phyloP scores from a whole-genome alignment of 2,888 invertebrate genomes.

The Malthinus seriepunctatus region DNA sequence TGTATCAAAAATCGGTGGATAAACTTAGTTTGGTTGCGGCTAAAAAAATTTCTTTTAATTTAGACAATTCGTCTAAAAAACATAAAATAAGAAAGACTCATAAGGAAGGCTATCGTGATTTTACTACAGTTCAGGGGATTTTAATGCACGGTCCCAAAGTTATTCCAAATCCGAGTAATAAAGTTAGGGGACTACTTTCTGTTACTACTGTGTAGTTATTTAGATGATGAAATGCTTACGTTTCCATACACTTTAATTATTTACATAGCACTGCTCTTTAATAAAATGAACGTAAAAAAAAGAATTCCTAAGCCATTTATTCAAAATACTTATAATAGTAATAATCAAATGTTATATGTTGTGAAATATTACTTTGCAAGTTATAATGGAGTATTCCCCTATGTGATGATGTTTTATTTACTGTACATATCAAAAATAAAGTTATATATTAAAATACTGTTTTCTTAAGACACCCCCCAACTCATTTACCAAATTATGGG shows the following conservation, averaged over 20 bases:
- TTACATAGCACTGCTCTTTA: conserved; percentile 26
- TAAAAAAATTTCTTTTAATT: conserved; percentile 52
- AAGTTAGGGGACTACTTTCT: conserved; percentile 62
- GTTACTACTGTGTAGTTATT: conserved; percentile 58
- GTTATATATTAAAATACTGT: no score
- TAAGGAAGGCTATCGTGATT: conserved; percentile 56
- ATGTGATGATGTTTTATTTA: conserved; percentile 46
- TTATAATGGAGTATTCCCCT: conserved; percentile 38
- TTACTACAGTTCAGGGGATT: conserved; percentile 63
- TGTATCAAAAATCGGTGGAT: conserved; percentile 35
- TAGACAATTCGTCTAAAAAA: conserved; percentile 56
- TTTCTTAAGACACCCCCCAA: no score
- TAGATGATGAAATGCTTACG: conserved; percentile 14
- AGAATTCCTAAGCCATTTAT: conserved; percentile 16
- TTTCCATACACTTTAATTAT: conserved; percentile 5
- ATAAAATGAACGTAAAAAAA: conserved; percentile 1
- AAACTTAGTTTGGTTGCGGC: conserved; percentile 45
- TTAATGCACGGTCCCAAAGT: conserved; percentile 56
- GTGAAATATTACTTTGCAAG: conserved; percentile 34
- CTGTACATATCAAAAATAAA: conserved; percentile 45
- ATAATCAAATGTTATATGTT: conserved; percentile 23
- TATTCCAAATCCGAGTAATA: conserved; percentile 52
- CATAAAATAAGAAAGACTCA: conserved; percentile 52
- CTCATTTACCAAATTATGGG: no score
- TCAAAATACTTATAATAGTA: conserved; percentile 21